Base-by-base conservation (phyloP, 2,888 invertebrate species). In the Diarsia rubi region DNA sequence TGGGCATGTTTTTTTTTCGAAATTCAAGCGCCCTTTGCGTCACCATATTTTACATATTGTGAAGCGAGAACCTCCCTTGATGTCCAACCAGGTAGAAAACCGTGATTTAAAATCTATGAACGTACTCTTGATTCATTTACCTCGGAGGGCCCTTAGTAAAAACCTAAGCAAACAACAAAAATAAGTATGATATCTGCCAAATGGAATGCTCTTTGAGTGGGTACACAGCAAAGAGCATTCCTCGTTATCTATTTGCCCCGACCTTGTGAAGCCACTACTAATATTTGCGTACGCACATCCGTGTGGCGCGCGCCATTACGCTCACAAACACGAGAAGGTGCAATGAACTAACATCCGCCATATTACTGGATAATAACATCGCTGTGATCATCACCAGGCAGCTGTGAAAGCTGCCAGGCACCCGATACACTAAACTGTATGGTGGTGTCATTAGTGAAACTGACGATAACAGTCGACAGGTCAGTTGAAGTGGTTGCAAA, bases 271-370 rank as follows among this genome's bases (percentile, higher is more conserved):
- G 88, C 88, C 86, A 86, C 84, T 83, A 81, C 83, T 89, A 93
- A 92, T 94, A 93, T 95, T 94, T 95, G 94, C 93, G 91, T 90
- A 85, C 89, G 90, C 93, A 91, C 90, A 89, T 91, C 90, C 90
- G 90, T 88, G 90, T 89, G 84, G 89, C 88, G 85, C 87, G 84
- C 81, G 85, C 88, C 89, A 86, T 88, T 88, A 90, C 88, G 88
- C 90, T 78, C 75, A 85, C 90, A 89, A 88, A 89, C 83, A 88
- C 74, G 79, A 75, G 77, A 79, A 87, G 84, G 91, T 90, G 91
- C 92, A 92, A 87, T 90, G 89, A 89, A 91, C 91, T 84, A 91
- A 84, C 88, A 85, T 86, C 87, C 85, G 83, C 76, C 81, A 75
- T 59, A 75, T 73, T 84, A 70, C 76, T 19, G 70, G 67, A 81